Evolutionary conservation across 2,888 invertebrate species (phyloP), one percentile per base, ranked within the genome.

Genomic region (Xestia c-nigrum): DNA sequence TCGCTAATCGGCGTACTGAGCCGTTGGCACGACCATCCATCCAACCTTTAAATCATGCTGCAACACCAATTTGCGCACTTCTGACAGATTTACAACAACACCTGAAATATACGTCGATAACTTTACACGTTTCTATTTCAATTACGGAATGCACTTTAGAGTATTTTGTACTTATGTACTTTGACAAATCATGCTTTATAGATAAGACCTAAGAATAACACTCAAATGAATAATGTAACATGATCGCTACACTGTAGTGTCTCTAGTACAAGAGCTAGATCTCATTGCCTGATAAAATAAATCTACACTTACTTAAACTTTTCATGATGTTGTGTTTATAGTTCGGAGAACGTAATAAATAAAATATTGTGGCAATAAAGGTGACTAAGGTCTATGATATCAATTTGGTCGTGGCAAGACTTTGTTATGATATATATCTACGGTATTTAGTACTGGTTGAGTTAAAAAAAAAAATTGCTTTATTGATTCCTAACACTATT

Each of bases 1-100:
- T 94, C 91, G 88, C 90, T 92, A 93, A 94, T 93, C 90, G 86
- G 82, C 88, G 78, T 87, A 74, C 79, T 74, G 69, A 77, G 81
- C 74, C 83, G 83, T 85, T 81, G 87, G 89, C 90, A 88, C 89
- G 85, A 83, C 78, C 89, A 85, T 86, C 85, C 84, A 75, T 80
- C 77, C 64, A 68, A 72, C 68, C 71, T 79, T 84, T 88, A 80
- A 87, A 89, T 88, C 87, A 85, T 82, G 84, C 86, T 82, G 81
- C 85, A 83, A 85, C 77, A 84, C 88, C 88, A 88, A 91, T 91
- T 91, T 90, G 89, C 84, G 85, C 86, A 85, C 87, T 82, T 76
- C 85, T 80, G 90, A 89, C 89, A 87, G 86, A 85, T 89, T 89
- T 89, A 91, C 87, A 85, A 84, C 70, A 72, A 69, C 72, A 72